Evolutionary conservation across 2,888 invertebrate genomes (phyloP).

Genomic region (Meandrusa payeni): DNA sequence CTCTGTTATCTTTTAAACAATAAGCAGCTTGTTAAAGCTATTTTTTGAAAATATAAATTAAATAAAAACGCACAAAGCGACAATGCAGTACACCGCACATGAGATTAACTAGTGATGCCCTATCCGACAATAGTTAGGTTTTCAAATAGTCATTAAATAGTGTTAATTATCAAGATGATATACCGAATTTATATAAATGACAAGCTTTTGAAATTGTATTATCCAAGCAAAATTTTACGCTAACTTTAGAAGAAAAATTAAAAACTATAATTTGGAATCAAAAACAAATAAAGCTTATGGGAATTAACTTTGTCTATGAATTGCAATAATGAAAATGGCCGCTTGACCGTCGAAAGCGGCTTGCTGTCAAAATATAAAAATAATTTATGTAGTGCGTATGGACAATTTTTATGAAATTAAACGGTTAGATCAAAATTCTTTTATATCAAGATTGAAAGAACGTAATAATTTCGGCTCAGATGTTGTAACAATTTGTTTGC

Average conservation of each 20-base stretch:
- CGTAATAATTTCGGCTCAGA: constrained; percentile 40
- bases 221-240: no score
- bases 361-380: constrained; percentile 77
- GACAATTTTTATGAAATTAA: constrained; percentile 39
- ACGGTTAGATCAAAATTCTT: constrained; percentile 41
- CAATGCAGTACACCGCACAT: constrained; percentile 31
- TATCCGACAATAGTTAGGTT: neutral
- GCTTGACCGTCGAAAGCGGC: constrained; percentile 71
- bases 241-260: no score
- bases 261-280: neutral
- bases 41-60: constrained; percentile 31
- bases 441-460: constrained; percentile 49
- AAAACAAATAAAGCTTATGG: constrained; percentile 26
- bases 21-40: constrained; percentile 29
- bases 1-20: constrained; percentile 36
- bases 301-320: constrained; percentile 27
- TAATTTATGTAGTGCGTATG: constrained; percentile 53
- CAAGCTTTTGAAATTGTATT: no score
- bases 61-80: constrained; percentile 43
- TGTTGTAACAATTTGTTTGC: constrained; percentile 42
- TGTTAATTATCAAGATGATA: no score
- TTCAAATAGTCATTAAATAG: no score
- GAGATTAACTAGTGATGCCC: constrained; percentile 29
- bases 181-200: no score
- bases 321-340: constrained; percentile 67